Base-by-base conservation (phyloP, 2,113 vertebrate genomes). In the Cettia cetti region DNA sequence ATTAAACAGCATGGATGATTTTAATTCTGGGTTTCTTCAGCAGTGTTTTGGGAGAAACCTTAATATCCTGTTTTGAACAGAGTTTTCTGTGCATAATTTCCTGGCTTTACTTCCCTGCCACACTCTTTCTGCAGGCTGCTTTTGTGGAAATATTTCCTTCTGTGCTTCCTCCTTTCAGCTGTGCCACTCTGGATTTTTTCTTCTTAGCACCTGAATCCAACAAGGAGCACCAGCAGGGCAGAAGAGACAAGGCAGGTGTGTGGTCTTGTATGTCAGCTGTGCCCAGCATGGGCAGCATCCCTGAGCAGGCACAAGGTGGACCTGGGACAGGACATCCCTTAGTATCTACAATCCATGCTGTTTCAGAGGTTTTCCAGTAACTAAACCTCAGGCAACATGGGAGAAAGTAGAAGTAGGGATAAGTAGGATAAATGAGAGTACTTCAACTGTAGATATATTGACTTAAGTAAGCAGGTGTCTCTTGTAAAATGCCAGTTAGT, bases 251-350 rank as follows among this genome's bases (percentile, higher is more conserved):
- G 23, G 45, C 16, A 52, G 40, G 18, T 74, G 10, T 3, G 3
- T 30, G n/a, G 16, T 39, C 45, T 13, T 19, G 27, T 17, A 1
- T 17, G 7, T 59, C 35, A 35, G 44, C 65, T 39, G 50, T 71
- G 35, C 31, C 26, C 7, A 19, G 40, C 1, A 0, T 4, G 3
- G 22, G 47, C 35, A 44, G 60, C 39, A 20, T 35, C 11, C 4
- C n/a, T 71, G 31, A 33, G 27, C 26, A 50, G 71, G 15, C 1
- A 1, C 24, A 69, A 31, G n/a, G 45, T 39, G 22, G 50, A 15
- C 37, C 8, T 80, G 33, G 57, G 17, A 15, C 52, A 71, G 23
- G 53, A 7, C 45, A 61, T 49, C 37, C 64, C 23, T 56, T 31
- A 22, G 24, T 7, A 15, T 49, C 50, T 44, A 37, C n/a, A 56